Conservation (phyloP, 2,113 vertebrate species). For the Myotis brandtii region DNA sequence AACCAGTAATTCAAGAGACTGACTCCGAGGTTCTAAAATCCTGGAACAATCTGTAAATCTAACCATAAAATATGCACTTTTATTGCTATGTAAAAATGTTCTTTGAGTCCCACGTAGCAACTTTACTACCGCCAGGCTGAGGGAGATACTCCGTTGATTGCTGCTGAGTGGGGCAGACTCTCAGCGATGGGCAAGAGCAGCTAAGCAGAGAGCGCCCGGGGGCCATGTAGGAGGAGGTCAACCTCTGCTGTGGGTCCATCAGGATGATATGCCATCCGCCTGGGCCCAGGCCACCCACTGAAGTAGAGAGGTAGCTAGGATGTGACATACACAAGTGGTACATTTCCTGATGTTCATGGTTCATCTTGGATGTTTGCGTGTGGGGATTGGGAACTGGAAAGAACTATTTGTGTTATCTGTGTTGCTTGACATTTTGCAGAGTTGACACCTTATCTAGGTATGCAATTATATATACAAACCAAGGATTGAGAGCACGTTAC, state of each 20-base stretch:
- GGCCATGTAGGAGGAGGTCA: neutral
- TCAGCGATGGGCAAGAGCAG: neutral
- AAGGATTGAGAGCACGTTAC: neutral
- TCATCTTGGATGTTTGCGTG: neutral
- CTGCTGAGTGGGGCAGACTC: neutral
- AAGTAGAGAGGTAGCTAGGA: neutral
- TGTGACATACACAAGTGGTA: neutral
- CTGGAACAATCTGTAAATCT: neutral
- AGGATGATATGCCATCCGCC: neutral
- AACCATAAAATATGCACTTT: neutral
- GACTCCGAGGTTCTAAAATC: neutral
- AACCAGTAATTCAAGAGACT: neutral
- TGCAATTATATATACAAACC: neutral
- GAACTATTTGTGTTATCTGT: neutral
- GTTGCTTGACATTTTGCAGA: neutral
- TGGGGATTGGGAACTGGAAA: neutral
- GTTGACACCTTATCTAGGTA: neutral
- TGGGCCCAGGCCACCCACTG: neutral
- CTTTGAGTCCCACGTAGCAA: neutral
- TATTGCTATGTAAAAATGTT: neutral
- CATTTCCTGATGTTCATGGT: neutral
- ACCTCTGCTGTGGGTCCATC: neutral
- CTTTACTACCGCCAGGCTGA: neutral
- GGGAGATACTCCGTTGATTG: neutral
- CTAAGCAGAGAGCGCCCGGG: neutral